Evolutionary conservation across 2,113 vertebrate species (phyloP).

Genomic region (Rhea americana): DNA sequence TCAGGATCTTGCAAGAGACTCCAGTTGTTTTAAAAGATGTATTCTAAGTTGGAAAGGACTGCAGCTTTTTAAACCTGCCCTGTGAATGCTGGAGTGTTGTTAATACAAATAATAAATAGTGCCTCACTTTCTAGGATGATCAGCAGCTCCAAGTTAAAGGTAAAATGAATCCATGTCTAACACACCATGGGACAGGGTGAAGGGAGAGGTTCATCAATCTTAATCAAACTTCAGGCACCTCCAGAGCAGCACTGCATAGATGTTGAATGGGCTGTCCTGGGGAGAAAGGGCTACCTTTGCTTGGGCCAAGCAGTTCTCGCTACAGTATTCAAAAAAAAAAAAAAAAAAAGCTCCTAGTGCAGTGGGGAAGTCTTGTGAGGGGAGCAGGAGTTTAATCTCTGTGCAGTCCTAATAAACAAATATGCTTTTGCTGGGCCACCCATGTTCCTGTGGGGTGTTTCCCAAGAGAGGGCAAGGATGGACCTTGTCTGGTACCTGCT

Average conservation of each 20-base stretch:
- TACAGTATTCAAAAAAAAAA: not conserved
- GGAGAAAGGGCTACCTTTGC: not conserved
- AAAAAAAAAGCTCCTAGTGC: not conserved
- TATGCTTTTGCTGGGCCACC: not conserved
- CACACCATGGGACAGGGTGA: accelerated
- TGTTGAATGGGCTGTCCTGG: not conserved
- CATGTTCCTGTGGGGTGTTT: not conserved
- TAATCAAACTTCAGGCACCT: not conserved
- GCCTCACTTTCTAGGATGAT: not conserved
- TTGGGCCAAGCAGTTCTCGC: accelerated
- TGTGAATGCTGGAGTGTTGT: not conserved
- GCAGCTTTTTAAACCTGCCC: not conserved
- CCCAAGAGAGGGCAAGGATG: not conserved
- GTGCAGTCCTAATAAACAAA: not conserved
- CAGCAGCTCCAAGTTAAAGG: not conserved
- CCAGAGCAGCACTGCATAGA: not conserved
- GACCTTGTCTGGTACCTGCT: not conserved
- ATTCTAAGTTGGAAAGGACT: not conserved
- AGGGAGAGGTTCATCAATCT: not conserved
- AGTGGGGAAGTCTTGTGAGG: not conserved
- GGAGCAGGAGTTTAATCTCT: not conserved
- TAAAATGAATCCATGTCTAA: not conserved
- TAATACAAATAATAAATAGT: not conserved
- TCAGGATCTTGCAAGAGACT: not conserved
- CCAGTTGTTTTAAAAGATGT: not conserved